Base-by-base conservation (phyloP, 2,113 vertebrate genomes). In the Aleadryas rufinucha region DNA sequence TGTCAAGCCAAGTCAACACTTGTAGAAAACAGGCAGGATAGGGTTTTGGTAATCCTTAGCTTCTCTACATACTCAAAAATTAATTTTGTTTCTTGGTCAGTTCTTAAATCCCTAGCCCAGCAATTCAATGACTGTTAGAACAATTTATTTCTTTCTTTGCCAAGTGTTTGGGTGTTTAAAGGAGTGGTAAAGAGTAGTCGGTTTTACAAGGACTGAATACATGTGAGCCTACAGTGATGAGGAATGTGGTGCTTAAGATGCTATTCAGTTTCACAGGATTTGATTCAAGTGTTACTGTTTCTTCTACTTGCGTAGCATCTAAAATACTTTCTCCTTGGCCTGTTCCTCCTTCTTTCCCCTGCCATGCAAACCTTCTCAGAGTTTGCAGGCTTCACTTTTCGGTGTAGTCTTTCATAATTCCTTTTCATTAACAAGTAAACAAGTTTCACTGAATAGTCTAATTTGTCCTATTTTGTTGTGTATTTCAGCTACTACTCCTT, bases 401-500 rank as follows among this genome's bases (percentile, higher is more conserved):
- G 79, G 27, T 80, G 19, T 81, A 89, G 45, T 63, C 47, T 70
- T 69, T 83, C 39, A 18, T 74, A 21, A 37, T 91, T 74, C 33
- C 45, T 74, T 72, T 47, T 66, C 69, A 35, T 92, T 47, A 84
- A 59, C 12, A 10, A n/a, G 11, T 86, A 26, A 69, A 49, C 3
- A 37, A 39, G 21, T 84, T 74, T 77, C 3, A 13, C 16, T 47
- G 17, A 66, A 11, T 91, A 61, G 33, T 61, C 59, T 83, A 39
- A 86, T 57, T 81, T 24, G 3, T 84, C 23, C 27, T 95, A 3
- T 95, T 23, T 95, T 13, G 79, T 93, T 98, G 39, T 98, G 91
- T 95, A 75, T 98, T 98, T 61, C 92, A 99, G 99, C 99, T 70
- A 99, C 99, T 87, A 99, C 99, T 26, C 99, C 99, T 49, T 99